phyloP scores from a whole-genome alignment of 53 echinoderm and acorn worm species.

The Stichopus horrens region DNA sequence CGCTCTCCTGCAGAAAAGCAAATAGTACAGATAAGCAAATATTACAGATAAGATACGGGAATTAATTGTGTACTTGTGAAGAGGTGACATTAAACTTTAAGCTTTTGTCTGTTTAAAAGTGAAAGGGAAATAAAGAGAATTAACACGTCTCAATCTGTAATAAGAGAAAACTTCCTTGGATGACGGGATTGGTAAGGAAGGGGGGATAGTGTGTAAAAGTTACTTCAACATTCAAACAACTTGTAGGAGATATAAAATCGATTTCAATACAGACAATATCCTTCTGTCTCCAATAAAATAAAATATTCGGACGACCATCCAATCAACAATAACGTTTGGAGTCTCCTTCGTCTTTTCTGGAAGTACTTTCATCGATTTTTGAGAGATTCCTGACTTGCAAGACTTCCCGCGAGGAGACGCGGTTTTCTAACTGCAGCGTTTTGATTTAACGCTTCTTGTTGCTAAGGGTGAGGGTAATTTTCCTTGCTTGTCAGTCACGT shows the following conservation, averaged over 20 bases:
- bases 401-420: neutral
- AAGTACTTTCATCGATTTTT: too few relatives aligned
- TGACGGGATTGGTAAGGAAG: too few relatives aligned
- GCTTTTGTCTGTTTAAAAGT: neutral
- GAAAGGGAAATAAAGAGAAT: neutral
- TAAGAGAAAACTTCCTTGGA: too few relatives aligned
- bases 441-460: neutral
- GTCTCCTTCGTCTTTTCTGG: neutral
- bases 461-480: neutral
- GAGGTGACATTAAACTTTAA: too few relatives aligned
- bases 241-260: too few relatives aligned
- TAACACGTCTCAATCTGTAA: neutral
- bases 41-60: neutral
- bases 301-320: neutral
- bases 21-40: neutral
- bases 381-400: too few relatives aligned
- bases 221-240: too few relatives aligned
- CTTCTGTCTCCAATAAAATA: neutral
- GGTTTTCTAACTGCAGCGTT: neutral
- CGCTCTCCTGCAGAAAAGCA: neutral
- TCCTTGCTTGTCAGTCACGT: neutral
- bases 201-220: too few relatives aligned
- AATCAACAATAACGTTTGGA: neutral
- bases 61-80: neutral
- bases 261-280: too few relatives aligned